These are phyloP conservation scores for Rhinolophus ferrumequinum DNA, from an alignment of 2,113 vertebrate species.

Conservation along the genomic window DNA sequence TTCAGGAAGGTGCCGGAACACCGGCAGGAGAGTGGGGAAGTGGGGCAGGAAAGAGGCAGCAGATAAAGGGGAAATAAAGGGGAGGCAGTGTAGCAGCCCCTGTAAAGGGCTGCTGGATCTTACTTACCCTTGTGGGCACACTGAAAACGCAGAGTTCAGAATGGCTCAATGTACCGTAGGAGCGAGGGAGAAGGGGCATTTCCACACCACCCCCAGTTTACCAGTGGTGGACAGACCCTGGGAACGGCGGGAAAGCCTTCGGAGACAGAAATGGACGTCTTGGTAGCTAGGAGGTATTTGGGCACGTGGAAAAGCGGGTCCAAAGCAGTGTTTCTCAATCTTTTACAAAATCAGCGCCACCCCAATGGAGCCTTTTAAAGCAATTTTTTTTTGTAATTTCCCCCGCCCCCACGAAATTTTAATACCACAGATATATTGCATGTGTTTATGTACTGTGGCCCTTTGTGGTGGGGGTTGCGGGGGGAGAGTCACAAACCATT, in stretches of 20 bases:
- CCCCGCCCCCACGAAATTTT: background rate
- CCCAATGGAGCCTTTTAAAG: background rate
- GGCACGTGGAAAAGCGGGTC: background rate
- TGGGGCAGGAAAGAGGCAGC: background rate
- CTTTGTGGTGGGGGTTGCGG: background rate
- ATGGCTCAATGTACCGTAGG: accelerated
- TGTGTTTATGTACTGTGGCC: background rate
- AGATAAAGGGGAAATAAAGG: too few relatives aligned
- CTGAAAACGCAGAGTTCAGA: background rate
- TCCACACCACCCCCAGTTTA: background rate
- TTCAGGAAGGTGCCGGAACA: background rate
- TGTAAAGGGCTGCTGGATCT: background rate
- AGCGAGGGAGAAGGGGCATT: accelerated
- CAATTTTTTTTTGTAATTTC: background rate
- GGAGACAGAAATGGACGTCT: background rate
- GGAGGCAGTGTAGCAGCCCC: background rate
- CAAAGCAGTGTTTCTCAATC: background rate
- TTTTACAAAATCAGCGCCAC: background rate
- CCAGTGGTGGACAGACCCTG: too few relatives aligned
- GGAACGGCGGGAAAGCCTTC: too few relatives aligned
- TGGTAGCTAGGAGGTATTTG: background rate
- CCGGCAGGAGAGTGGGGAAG: background rate
- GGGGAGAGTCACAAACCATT: background rate
- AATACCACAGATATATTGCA: background rate
- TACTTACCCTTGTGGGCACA: background rate